phyloP scores from a whole-genome alignment of 2,888 invertebrate species.

The Chymomyza caudatula region DNA sequence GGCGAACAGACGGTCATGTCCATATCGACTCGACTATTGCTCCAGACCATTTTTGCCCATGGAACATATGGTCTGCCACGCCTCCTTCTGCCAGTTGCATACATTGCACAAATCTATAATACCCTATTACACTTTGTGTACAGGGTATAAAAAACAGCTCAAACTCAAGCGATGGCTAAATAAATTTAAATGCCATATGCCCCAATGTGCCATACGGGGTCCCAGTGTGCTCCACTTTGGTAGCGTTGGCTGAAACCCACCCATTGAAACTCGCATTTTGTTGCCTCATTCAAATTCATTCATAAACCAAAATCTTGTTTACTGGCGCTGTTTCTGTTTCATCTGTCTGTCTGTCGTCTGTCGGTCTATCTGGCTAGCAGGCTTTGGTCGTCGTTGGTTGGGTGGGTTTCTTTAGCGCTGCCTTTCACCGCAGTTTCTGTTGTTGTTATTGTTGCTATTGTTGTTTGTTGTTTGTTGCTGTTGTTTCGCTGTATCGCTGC shows the following conservation, averaged over 20 bases:
- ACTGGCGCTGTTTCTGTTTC: constrained; percentile 31
- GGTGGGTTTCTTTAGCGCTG: constrained; percentile 27
- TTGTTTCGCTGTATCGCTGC: constrained; percentile 31
- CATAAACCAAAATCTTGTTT: constrained; percentile 68
- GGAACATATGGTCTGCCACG: no score
- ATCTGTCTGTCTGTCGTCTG: constrained; percentile 10
- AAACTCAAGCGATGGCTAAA: constrained; percentile 53
- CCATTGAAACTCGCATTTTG: neutral
- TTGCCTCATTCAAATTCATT: constrained; percentile 52
- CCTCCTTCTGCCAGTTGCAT: no score
- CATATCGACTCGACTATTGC: no score
- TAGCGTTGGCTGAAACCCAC: neutral
- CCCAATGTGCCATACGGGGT: neutral
- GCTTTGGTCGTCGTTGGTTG: constrained; percentile 12
- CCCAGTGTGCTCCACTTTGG: neutral
- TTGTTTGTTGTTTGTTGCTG: constrained; percentile 28
- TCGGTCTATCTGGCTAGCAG: constrained; percentile 10
- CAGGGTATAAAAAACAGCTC: neutral
- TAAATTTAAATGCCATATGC: constrained; percentile 44
- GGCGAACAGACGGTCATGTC: no score
- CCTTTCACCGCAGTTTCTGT: constrained; percentile 53
- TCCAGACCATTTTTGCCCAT: no score
- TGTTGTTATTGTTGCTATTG: constrained; percentile 24
- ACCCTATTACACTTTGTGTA: no score
- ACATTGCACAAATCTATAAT: no score